phyloP scores from a whole-genome alignment of 2,113 vertebrate genomes.

The Empidonax traillii region DNA sequence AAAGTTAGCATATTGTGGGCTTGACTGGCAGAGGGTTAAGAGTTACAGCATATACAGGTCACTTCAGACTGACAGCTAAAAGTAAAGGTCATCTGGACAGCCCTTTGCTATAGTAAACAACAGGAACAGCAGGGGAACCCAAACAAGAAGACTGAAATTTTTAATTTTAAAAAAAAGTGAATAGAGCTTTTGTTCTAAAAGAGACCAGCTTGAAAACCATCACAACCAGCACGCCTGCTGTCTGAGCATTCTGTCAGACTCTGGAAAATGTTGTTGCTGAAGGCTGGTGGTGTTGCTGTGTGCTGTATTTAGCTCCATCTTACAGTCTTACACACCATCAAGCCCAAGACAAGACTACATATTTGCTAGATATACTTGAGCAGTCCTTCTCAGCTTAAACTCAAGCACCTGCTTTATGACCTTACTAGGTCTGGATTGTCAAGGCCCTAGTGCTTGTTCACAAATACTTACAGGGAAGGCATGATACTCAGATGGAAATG shows the following conservation, averaged over 20 bases:
- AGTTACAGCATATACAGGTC: not conserved
- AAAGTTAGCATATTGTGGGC: not conserved
- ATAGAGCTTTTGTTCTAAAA: not conserved
- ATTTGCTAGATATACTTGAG: not conserved
- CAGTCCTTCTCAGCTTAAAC: not conserved
- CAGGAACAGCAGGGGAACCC: not conserved
- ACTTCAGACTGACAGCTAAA: not conserved
- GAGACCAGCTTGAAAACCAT: not conserved
- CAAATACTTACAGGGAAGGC: not conserved
- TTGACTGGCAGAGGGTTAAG: conserved; percentile 17
- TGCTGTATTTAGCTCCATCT: not conserved
- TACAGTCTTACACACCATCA: not conserved
- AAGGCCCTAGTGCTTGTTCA: not conserved
- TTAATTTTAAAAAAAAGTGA: not conserved
- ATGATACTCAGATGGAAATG: not conserved
- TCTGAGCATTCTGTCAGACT: not conserved
- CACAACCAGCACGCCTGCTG: not conserved
- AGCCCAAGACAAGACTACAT: not conserved
- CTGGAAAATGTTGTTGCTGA: not conserved
- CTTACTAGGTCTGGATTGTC: not conserved
- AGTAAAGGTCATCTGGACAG: not conserved
- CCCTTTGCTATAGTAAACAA: not conserved
- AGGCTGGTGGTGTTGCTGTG: not conserved
- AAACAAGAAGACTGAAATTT: not conserved
- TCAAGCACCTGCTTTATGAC: not conserved